Evolutionary conservation across 2,888 invertebrate genomes (phyloP).

Genomic region (Deladenus siricidicola): DNA sequence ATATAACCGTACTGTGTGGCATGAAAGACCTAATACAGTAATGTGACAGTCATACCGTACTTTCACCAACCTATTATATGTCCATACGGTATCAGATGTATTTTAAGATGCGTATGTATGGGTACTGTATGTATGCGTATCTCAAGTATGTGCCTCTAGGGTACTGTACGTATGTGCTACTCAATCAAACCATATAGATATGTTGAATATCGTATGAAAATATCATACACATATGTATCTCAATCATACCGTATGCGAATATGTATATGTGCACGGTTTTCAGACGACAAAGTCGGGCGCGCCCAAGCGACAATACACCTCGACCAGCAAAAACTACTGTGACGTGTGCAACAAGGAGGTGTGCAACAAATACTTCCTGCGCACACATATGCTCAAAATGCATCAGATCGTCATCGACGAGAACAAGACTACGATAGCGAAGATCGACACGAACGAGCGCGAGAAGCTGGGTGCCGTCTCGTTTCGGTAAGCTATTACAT

Average conservation of each 20-base stretch:
- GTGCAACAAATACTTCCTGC: conserved; percentile 99
- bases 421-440: conserved; percentile 53
- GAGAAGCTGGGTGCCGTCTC: conserved; percentile 43
- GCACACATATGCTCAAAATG: conserved; percentile 76
- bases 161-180: too few species aligned
- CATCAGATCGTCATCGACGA: conserved; percentile 59
- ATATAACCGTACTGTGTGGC: too few species aligned
- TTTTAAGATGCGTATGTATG: too few species aligned
- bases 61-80: too few species aligned
- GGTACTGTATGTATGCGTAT: neutral
- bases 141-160: neutral
- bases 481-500: conserved; percentile 43
- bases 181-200: too few species aligned
- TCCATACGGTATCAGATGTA: too few species aligned
- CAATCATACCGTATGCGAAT: too few species aligned
- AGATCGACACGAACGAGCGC: conserved; percentile 51
- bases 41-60: too few species aligned
- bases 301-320: conserved; percentile 46
- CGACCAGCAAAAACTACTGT: conserved; percentile 52
- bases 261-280: neutral
- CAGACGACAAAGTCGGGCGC: conserved; percentile 10
- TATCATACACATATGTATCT: too few species aligned
- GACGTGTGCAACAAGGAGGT: conserved; percentile 60
- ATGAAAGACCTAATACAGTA: too few species aligned
- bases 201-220: too few species aligned